These are phyloP conservation scores for Lepisosteus oculatus DNA, from an alignment of 2,113 vertebrate species.

Conservation along the genomic window DNA sequence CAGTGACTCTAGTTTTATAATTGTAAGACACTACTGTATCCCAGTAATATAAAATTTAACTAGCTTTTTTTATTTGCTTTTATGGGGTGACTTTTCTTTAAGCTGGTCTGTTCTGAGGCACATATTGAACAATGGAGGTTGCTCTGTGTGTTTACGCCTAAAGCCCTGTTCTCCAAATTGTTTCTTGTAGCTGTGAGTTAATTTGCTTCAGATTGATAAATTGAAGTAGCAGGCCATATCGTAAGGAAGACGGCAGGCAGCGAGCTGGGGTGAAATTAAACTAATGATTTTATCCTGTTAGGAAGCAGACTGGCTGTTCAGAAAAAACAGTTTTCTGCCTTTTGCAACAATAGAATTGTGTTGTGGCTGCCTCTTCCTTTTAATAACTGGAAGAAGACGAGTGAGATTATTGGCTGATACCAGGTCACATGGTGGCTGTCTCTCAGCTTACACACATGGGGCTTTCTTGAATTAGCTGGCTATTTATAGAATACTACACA, in stretches of 20 bases:
- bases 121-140: no score
- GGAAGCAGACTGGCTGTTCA: neutral
- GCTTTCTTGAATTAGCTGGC: conserved; percentile 37
- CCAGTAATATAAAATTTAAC: no score
- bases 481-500: conserved; percentile 31
- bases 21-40: no score
- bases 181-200: neutral
- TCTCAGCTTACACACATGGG: conserved; percentile 28
- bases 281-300: neutral
- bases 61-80: no score
- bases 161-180: no score
- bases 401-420: conserved; percentile 22
- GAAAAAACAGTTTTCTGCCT: neutral
- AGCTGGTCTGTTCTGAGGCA: no score
- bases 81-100: no score
- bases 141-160: no score
- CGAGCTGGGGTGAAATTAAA: neutral
- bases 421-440: conserved; percentile 23
- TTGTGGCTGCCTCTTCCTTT: neutral
- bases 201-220: neutral
- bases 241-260: neutral
- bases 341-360: neutral
- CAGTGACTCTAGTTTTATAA: no score
- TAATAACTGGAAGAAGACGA: conserved; percentile 6
- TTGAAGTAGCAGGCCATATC: neutral